A percentile compares a stretch with the other conserved stretches of the same genome.
phyloP scores from a whole-genome alignment of 2,797 vertebrate species.

The Tangara arthus region DNA sequence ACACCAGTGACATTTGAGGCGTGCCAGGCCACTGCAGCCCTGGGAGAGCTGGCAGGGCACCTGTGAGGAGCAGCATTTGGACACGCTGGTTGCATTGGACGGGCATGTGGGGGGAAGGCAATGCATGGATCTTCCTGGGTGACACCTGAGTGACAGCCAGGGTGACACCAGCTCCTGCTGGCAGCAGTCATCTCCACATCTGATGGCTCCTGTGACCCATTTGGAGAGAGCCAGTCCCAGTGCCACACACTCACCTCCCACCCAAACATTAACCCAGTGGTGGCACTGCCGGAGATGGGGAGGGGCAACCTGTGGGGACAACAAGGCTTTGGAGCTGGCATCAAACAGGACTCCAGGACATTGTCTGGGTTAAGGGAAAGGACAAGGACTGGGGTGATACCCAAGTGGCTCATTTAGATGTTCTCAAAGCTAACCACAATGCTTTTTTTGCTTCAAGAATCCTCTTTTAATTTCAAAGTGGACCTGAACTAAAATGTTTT shows the following conservation, averaged over 20 bases:
- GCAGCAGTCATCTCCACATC: not conserved
- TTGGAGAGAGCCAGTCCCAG: not conserved
- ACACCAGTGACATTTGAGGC: rapidly evolving
- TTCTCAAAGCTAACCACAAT: not conserved
- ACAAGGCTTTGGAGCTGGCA: not conserved
- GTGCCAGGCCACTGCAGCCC: rapidly evolving
- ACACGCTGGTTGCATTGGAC: rapidly evolving
- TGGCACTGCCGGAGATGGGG: rapidly evolving
- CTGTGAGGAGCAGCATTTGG: not conserved
- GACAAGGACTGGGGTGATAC: rapidly evolving
- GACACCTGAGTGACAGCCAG: rapidly evolving
- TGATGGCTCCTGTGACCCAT: rapidly evolving
- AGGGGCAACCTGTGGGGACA: not conserved
- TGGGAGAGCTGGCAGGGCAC: not conserved
- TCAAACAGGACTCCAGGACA: rapidly evolving
- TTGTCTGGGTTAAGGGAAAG: not conserved
- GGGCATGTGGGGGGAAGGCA: not conserved
- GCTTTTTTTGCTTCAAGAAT: not conserved
- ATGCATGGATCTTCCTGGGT: rapidly evolving
- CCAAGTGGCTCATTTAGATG: not conserved
- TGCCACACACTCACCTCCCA: rapidly evolving
- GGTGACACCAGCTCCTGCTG: not conserved
- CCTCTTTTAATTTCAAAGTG: not conserved
- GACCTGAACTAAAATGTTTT: not conserved
- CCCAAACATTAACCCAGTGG: rapidly evolving